phyloP scores from a whole-genome alignment of 2,797 vertebrate genomes.

The Pelobates cultripes region DNA sequence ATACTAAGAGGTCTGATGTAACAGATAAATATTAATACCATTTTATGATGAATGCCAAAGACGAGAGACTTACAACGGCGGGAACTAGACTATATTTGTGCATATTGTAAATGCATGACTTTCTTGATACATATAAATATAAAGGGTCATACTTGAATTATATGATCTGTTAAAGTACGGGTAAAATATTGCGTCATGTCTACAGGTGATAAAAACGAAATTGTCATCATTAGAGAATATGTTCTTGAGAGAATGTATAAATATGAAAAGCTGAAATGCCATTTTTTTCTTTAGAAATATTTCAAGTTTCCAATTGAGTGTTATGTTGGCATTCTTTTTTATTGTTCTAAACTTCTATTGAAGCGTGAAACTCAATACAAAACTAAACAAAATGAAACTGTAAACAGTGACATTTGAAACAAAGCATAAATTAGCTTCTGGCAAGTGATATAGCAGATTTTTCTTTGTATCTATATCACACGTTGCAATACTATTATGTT shows the following conservation, averaged over 20 bases:
- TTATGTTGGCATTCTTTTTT: constrained; percentile 11
- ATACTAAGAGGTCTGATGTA: constrained; percentile 28
- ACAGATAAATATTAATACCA: constrained; percentile 39
- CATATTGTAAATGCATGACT: not conserved
- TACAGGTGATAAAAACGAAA: not conserved
- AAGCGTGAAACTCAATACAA: constrained; percentile 33
- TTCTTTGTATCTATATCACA: not conserved
- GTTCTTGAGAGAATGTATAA: not conserved
- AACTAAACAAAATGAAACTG: constrained; percentile 4
- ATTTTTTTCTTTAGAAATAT: no score
- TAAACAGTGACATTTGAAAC: constrained; percentile 30
- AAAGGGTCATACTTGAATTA: not conserved
- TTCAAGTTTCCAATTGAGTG: no score
- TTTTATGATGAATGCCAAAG: constrained; percentile 6
- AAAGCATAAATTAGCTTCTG: constrained; percentile 32
- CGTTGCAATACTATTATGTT: constrained; percentile 11
- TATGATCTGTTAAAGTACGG: not conserved
- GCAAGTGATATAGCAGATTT: constrained; percentile 11
- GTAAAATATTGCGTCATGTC: constrained; percentile 24
- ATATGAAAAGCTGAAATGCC: no score
- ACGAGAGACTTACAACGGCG: not conserved
- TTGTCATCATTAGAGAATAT: not conserved
- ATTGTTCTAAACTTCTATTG: constrained; percentile 43
- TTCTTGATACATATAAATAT: not conserved
- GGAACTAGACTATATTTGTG: not conserved